Evolutionary conservation across 2,797 vertebrate genomes (phyloP).

Genomic region (Phoeniculus purpureus): DNA sequence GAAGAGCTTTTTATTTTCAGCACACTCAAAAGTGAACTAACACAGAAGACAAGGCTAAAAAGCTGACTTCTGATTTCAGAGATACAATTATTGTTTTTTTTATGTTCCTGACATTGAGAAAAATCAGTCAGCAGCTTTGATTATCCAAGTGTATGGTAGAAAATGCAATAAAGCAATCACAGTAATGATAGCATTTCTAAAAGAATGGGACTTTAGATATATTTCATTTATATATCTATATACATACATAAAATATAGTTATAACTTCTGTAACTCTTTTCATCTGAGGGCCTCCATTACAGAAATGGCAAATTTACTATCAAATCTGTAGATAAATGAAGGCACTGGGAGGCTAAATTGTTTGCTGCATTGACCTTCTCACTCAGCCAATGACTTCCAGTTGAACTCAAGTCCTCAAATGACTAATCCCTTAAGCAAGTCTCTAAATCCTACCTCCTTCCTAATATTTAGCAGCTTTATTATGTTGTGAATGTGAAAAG

Average conservation of each 20-base stretch:
- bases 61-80: conserved; percentile 48
- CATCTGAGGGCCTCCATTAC: conserved; percentile 3
- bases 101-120: conserved; percentile 39
- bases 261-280: conserved; percentile 39
- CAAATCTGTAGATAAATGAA: conserved; percentile 35
- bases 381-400: conserved; percentile 26
- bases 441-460: conserved; percentile 8
- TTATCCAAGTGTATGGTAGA: neutral
- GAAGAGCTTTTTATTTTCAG: neutral
- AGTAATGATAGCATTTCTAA: conserved; percentile 32
- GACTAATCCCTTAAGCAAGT: conserved; percentile 25
- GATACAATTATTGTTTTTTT: neutral
- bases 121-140: conserved; percentile 48
- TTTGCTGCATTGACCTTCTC: conserved; percentile 47
- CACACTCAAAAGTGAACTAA: neutral
- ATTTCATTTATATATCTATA: conserved; percentile 34
- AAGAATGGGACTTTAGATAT: conserved; percentile 11
- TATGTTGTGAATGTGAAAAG: conserved; percentile 1
- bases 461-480: neutral
- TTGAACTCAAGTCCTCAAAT: neutral
- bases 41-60: conserved; percentile 16
- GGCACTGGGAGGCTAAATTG: conserved; percentile 5
- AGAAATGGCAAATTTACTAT: conserved; percentile 30
- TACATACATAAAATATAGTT: neutral
- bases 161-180: conserved; percentile 53